phyloP scores from a whole-genome alignment of 2,888 invertebrate species.

The Drosophila nigricruria region DNA sequence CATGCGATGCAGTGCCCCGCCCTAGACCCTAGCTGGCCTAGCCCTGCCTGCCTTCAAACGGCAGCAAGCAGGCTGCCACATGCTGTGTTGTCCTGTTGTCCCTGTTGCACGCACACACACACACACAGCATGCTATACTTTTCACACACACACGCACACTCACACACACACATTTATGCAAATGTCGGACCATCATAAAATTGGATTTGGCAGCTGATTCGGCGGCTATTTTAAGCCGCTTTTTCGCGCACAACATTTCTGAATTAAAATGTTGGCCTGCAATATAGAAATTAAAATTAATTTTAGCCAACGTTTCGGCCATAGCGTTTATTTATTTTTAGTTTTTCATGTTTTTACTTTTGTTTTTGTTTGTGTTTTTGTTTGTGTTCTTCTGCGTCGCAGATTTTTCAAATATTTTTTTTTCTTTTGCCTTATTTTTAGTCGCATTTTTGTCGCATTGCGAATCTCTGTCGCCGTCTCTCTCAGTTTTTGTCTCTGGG shows the following conservation, averaged over 20 bases:
- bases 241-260: conserved; percentile 52
- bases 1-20: conserved; percentile 62
- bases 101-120: conserved; percentile 39
- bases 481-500: conserved; percentile 39
- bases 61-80: conserved; percentile 61
- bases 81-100: conserved; percentile 59
- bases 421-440: conserved; percentile 66
- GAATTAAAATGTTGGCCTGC: conserved; percentile 51
- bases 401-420: conserved; percentile 42
- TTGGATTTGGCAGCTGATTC: conserved; percentile 81
- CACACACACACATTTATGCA: conserved; percentile 58
- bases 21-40: conserved; percentile 9
- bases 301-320: conserved; percentile 53
- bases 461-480: conserved; percentile 56
- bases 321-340: conserved; percentile 62
- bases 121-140: conserved; percentile 19
- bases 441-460: conserved; percentile 80
- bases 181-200: conserved; percentile 74
- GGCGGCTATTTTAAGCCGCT: conserved; percentile 71
- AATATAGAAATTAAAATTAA: conserved; percentile 68
- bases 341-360: conserved; percentile 32
- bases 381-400: conserved; percentile 41
- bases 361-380: conserved; percentile 26
- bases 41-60: conserved; percentile 26
- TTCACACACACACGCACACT: conserved; percentile 24